phyloP scores from a whole-genome alignment of 2,888 invertebrate genomes.

The Mycogona germanica region DNA sequence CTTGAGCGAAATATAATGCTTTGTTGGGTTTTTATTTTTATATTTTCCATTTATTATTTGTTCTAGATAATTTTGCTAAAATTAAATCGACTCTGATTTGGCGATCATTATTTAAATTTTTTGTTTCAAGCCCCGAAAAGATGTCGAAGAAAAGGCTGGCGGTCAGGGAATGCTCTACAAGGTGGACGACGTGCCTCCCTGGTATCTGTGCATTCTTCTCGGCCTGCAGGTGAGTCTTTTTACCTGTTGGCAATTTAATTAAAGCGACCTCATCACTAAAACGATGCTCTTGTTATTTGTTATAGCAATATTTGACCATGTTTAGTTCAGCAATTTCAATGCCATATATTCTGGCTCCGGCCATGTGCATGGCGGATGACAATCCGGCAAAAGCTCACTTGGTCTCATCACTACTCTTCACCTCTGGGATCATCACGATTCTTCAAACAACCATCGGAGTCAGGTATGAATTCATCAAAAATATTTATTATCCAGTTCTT shows the following conservation, averaged over 20 bases:
- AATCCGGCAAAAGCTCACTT: constrained; percentile 61
- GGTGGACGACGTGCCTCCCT: constrained; percentile 67
- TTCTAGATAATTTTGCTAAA: too few relatives aligned
- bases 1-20: too few relatives aligned
- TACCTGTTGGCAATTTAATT: neutral
- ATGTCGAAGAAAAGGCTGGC: too few relatives aligned
- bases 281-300: neutral
- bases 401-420: constrained; percentile 69
- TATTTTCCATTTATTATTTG: too few relatives aligned
- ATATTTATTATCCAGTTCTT: too few relatives aligned
- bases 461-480: too few relatives aligned
- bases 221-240: constrained; percentile 54
- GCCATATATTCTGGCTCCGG: constrained; percentile 25
- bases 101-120: too few relatives aligned
- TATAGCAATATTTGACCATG: constrained; percentile 27
- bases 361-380: constrained; percentile 38
- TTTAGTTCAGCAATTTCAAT: constrained; percentile 25
- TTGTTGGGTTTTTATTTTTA: too few relatives aligned
- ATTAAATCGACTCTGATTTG: too few relatives aligned
- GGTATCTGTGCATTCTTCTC: constrained; percentile 70
- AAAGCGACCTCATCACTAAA: neutral
- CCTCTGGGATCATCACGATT: constrained; percentile 61
- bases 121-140: too few relatives aligned
- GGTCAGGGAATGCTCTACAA: constrained; percentile 42
- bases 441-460: constrained; percentile 61